Conservation (phyloP, 1,140 invertebrate species). For the Drosophila sucinea region DNA sequence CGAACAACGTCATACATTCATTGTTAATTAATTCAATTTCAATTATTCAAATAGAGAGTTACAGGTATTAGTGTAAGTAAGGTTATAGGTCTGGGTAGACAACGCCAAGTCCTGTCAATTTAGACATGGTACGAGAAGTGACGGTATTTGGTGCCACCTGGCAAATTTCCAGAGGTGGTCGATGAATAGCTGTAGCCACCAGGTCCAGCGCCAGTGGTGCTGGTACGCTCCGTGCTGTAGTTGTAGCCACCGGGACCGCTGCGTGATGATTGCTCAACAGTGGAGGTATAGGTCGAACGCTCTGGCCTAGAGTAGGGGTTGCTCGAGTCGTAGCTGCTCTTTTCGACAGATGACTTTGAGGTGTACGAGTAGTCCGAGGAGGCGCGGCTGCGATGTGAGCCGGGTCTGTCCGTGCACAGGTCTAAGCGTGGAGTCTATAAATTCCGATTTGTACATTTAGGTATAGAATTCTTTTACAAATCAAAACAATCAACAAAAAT, state of each 20-base stretch:
- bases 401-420: slow-evolving; percentile 90
- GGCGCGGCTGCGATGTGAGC: slow-evolving; percentile 84
- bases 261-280: slow-evolving; percentile 87
- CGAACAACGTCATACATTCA: slow-evolving; percentile 53
- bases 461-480: slow-evolving; percentile 63
- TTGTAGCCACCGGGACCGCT: slow-evolving; percentile 88
- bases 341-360: slow-evolving; percentile 86
- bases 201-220: slow-evolving; percentile 88
- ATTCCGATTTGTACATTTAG: slow-evolving; percentile 79
- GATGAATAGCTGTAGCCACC: slow-evolving; percentile 92
- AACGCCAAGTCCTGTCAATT: slow-evolving; percentile 46
- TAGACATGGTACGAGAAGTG: slow-evolving; percentile 94
- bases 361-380: slow-evolving; percentile 91
- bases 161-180: slow-evolving; percentile 89
- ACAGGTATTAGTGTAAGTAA: slow-evolving; percentile 45
- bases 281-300: slow-evolving; percentile 87
- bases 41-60: slow-evolving; percentile 28
- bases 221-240: slow-evolving; percentile 89
- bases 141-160: slow-evolving; percentile 91
- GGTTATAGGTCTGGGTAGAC: slow-evolving; percentile 26
- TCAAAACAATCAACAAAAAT: slow-evolving; percentile 51
- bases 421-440: slow-evolving; percentile 93
- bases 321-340: slow-evolving; percentile 83
- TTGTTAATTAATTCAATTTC: slow-evolving; percentile 28
- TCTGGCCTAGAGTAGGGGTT: slow-evolving; percentile 86